Percentiles rank a stretch among this genome's conserved stretches.
Conservation (phyloP, 2,888 invertebrate species). For the Drosophila affinis region DNA sequence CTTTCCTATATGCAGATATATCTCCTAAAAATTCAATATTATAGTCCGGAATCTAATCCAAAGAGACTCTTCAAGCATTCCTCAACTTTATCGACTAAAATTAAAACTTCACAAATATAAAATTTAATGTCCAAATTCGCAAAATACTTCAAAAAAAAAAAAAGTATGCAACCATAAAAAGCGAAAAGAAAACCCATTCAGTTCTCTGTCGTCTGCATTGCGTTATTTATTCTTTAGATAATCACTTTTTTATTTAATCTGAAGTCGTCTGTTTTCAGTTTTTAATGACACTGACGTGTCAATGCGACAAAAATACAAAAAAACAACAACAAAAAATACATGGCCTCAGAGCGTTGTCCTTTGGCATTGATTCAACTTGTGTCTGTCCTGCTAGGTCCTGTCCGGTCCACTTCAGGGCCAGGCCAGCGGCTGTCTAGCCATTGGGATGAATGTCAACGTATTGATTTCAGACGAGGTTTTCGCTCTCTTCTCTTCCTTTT, state of each 20-base stretch:
- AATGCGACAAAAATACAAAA: constrained; percentile 57
- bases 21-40: no score
- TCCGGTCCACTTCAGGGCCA: constrained; percentile 66
- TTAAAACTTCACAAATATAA: background rate
- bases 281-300: constrained; percentile 74
- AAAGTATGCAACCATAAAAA: constrained; percentile 18
- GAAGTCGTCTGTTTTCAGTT: constrained; percentile 50
- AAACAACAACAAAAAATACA: constrained; percentile 15
- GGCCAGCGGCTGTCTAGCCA: constrained; percentile 59
- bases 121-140: background rate
- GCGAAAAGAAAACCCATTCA: constrained; percentile 36
- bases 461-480: constrained; percentile 52
- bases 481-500: constrained; percentile 19
- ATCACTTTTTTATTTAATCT: constrained; percentile 77
- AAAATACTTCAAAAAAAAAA: background rate
- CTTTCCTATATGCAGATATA: no score
- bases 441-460: constrained; percentile 66
- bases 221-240: constrained; percentile 68
- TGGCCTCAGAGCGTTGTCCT: constrained; percentile 46
- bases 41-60: no score
- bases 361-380: constrained; percentile 68
- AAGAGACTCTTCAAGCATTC: background rate
- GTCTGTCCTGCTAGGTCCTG: background rate
- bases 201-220: constrained; percentile 53
- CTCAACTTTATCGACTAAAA: background rate